These are phyloP conservation scores for Cyanoliseus patagonus DNA, from an alignment of 2,113 vertebrate genomes.

Conservation along the genomic window DNA sequence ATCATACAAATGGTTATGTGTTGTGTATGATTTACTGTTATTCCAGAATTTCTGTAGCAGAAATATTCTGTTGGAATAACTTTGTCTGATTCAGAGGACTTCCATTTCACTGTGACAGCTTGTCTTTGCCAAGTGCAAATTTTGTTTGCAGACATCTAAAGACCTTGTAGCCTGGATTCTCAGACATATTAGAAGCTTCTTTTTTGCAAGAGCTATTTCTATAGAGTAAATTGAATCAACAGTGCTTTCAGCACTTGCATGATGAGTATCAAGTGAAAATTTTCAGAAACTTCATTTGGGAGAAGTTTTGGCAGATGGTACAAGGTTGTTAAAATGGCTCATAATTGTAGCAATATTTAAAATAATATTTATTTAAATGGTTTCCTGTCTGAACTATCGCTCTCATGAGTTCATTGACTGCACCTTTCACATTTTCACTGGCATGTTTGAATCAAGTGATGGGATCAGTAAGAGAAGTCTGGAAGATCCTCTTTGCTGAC, in stretches of 20 bases:
- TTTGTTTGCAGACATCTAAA: not conserved
- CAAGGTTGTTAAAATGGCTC: not conserved
- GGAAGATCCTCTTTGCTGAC: not conserved
- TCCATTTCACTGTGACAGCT: not conserved
- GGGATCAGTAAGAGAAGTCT: not conserved
- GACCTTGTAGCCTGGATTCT: not conserved
- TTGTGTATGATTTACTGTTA: not conserved
- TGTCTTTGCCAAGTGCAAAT: not conserved
- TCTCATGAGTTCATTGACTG: not conserved
- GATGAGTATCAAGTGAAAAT: not conserved
- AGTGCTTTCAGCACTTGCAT: not conserved
- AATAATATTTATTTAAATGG: not conserved
- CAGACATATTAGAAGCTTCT: not conserved
- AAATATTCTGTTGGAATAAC: not conserved
- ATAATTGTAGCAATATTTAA: not conserved
- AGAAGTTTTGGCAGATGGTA: not conserved
- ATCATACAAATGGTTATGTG: not conserved
- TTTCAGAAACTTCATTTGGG: not conserved
- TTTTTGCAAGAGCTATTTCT: not conserved
- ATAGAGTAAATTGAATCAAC: not conserved
- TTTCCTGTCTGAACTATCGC: not conserved
- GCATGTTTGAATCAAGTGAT: not conserved
- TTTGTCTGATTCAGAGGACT: not conserved
- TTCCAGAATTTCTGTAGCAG: not conserved
- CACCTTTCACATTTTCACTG: not conserved